phyloP scores from a whole-genome alignment of 2,797 vertebrate species.

The Denticeps clupeoides region DNA sequence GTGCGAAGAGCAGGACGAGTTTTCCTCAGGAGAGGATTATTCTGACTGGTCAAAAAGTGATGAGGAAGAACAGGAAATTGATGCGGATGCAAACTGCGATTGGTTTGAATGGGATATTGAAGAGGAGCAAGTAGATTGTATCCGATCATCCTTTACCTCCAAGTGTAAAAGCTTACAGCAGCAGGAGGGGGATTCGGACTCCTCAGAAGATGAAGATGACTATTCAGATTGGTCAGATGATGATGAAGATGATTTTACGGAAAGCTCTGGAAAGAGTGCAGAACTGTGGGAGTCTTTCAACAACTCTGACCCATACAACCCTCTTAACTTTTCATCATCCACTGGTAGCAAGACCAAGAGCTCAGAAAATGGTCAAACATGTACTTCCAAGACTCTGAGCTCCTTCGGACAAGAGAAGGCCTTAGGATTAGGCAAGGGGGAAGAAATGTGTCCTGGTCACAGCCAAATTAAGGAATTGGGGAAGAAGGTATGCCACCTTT shows the following conservation, averaged over 20 bases:
- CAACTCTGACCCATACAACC: conserved; percentile 20
- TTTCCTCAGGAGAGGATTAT: no score
- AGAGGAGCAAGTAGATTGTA: not conserved
- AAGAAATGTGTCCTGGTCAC: not conserved
- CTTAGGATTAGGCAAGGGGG: no score
- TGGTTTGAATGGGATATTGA: not conserved
- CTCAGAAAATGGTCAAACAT: not conserved
- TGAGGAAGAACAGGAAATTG: not conserved
- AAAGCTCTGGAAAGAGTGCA: conserved; percentile 13
- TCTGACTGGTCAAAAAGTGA: not conserved
- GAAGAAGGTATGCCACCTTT: conserved; percentile 10
- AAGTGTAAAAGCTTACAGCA: conserved; percentile 7
- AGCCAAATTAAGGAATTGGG: conserved; percentile 1
- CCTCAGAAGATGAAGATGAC: not conserved
- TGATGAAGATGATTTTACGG: conserved; percentile 10
- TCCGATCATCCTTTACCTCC: conserved; percentile 11
- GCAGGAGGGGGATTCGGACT: not conserved
- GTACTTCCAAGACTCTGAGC: not conserved
- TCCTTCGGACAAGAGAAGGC: not conserved
- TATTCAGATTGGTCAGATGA: conserved; percentile 24
- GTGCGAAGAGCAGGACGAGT: no score
- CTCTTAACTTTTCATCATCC: conserved; percentile 14
- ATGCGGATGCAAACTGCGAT: not conserved
- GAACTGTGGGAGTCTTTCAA: conserved; percentile 27
- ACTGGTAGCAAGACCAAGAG: conserved; percentile 2